Evolutionary conservation across 2,888 invertebrate genomes (phyloP).

Genomic region (Cephalotes varians): DNA sequence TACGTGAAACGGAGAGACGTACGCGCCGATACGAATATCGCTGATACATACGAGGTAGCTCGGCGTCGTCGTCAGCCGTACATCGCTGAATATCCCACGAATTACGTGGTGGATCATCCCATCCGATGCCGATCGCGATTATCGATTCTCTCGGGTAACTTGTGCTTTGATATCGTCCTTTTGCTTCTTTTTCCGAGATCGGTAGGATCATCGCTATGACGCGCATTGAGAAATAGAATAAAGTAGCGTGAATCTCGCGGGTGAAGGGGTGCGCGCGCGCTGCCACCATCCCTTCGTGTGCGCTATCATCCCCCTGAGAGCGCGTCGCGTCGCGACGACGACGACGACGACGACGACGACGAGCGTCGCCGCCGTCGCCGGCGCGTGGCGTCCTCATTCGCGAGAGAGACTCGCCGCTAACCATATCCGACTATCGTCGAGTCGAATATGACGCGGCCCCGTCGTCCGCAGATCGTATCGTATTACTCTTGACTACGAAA

Average conservation of each 20-base stretch:
- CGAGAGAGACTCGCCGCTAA: neutral
- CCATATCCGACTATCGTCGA: neutral
- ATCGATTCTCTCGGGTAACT: slow-evolving; percentile 59
- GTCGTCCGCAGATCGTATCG: slow-evolving; percentile 54
- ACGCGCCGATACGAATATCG: neutral
- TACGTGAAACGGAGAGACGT: slow-evolving; percentile 62
- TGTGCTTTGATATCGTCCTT: neutral
- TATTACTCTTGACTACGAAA: slow-evolving; percentile 70
- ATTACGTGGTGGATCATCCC: slow-evolving; percentile 20
- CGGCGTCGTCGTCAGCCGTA: neutral
- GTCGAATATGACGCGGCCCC: slow-evolving; percentile 68
- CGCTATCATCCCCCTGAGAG: slow-evolving; percentile 1
- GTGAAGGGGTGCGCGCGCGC: neutral
- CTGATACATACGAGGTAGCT: neutral
- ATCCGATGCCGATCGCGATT: slow-evolving; percentile 54
- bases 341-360: too few relatives aligned
- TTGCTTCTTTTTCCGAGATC: neutral
- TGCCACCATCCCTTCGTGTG: neutral
- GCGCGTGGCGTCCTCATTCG: slow-evolving; percentile 16
- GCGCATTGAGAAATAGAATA: neutral
- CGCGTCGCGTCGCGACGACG: neutral
- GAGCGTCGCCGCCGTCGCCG: slow-evolving; percentile 9
- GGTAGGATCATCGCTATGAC: neutral
- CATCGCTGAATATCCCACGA: neutral
- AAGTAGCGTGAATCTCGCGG: neutral